Evolutionary conservation across 2,888 invertebrate genomes (phyloP), one percentile per base, ranked within the genome.

Genomic region (Hydriomena furcata): DNA sequence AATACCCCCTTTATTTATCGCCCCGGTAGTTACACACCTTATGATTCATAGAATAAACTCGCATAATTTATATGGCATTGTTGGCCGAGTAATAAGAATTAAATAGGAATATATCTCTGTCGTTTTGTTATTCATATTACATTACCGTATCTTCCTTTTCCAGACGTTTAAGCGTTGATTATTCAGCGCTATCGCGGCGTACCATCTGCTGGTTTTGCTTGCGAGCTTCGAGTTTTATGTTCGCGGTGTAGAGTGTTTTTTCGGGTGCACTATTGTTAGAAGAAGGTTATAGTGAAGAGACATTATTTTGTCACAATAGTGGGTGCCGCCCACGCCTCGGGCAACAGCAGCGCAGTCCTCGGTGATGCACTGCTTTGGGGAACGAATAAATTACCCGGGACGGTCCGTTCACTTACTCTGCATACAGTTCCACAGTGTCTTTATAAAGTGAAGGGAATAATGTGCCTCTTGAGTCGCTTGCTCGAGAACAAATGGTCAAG

Each of bases 101-200:
- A 88, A 86, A 86, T 86, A 79, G 79, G 73, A 80, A 87, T 87
- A 84, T 82, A 82, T 86, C 85, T 85, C 79, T 80, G 84, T 86
- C 86, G 84, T 85, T 88, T 89, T 87, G 84, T 85, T 90, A 90
- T 90, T 89, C 89, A 89, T 89, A 88, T 87, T 82, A 83, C 84
- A 84, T 89, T 89, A 85, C 84, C 81, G 85, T 88, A 89, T 90
- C 88, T 88, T 89, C 86, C 88, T 84, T 87, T 88, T 87, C 86
- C 84, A 87, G 88, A 86, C 87, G 85, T 88, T 89, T 85, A 88
- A 88, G 86, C 86, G 89, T 89, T 90, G 90, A 89, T 90, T 90
- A 90, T 90, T 88, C 88, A 85, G 83, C 82, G 82, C 78, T 88
- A 89, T 89, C 88, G 72, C 68, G 63, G 68, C 68, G 75, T 76